These are phyloP conservation scores for Drosophila meridionalis DNA, from an alignment of 2,888 invertebrate species.

Conservation along the genomic window DNA sequence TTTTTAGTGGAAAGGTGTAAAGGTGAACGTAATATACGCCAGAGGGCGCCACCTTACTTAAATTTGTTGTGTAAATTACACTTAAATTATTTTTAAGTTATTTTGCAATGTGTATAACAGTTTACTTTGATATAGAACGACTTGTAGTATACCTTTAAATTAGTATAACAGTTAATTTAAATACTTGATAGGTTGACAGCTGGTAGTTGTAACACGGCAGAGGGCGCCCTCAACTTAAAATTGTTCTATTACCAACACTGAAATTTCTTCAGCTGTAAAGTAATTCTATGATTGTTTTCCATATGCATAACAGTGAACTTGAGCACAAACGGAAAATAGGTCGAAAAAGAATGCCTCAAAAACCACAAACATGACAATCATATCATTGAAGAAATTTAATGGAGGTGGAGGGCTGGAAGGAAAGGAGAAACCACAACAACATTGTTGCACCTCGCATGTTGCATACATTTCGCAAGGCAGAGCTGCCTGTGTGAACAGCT, in stretches of 20 bases:
- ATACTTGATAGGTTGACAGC: too few relatives aligned
- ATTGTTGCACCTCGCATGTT: conserved; percentile 61
- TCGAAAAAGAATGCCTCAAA: conserved; percentile 24
- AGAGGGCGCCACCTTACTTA: neutral
- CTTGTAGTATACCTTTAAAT: neutral
- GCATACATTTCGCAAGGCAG: conserved; percentile 41
- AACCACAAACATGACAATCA: conserved; percentile 64
- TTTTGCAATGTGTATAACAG: neutral
- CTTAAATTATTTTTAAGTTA: neutral
- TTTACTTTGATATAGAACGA: neutral
- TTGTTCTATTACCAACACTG: neutral
- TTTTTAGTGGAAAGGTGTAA: neutral
- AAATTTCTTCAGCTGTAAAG: neutral
- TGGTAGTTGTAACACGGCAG: neutral
- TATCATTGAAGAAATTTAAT: conserved; percentile 36
- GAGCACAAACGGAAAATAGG: conserved; percentile 22
- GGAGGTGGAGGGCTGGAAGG: neutral
- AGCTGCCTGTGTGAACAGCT: conserved; percentile 30
- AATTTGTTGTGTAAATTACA: neutral
- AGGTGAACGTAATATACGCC: neutral
- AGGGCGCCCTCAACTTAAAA: neutral
- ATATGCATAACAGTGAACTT: conserved; percentile 24
- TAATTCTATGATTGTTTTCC: neutral
- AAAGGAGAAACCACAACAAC: conserved; percentile 46
- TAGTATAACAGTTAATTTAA: neutral